Percentiles rank a stretch among this genome's conserved stretches.
Conservation (phyloP, 2,797 vertebrate genomes). For the Tympanoctomys barrerae region DNA sequence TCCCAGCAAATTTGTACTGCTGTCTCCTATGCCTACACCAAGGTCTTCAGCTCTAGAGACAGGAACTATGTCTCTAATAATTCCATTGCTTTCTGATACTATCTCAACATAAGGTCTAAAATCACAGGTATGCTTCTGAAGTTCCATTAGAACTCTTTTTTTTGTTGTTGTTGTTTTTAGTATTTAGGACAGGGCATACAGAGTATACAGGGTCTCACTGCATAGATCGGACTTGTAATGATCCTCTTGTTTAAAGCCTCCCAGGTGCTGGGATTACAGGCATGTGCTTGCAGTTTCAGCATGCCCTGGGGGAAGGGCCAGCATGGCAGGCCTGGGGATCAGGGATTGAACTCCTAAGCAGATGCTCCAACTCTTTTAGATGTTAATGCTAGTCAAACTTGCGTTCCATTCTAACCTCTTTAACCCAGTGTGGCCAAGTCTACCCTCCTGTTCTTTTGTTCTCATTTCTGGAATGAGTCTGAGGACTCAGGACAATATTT, state of each 20-base stretch:
- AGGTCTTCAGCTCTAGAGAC: background rate
- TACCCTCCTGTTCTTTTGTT: background rate
- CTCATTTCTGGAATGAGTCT: background rate
- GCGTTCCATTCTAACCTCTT: background rate
- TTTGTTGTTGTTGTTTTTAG: too few species aligned
- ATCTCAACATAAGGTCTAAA: background rate
- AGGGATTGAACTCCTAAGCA: too few species aligned
- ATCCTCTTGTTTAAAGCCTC: too few species aligned
- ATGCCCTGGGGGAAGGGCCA: too few species aligned
- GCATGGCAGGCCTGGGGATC: too few species aligned
- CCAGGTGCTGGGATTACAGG: too few species aligned
- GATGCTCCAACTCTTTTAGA: background rate
- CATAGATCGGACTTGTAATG: too few species aligned
- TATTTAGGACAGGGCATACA: too few species aligned
- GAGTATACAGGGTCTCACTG: too few species aligned
- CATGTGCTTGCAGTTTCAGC: too few species aligned
- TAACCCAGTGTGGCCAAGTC: background rate
- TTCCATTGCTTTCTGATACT: background rate
- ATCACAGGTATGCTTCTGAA: too few species aligned
- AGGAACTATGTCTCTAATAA: background rate
- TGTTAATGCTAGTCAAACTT: background rate
- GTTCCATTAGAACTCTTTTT: background rate
- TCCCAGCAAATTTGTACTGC: too few species aligned
- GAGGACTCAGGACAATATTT: background rate
- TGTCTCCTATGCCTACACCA: background rate